These are phyloP conservation scores for Ctenodactylus gundi DNA, from an alignment of 2,113 vertebrate species.

Conservation along the genomic window DNA sequence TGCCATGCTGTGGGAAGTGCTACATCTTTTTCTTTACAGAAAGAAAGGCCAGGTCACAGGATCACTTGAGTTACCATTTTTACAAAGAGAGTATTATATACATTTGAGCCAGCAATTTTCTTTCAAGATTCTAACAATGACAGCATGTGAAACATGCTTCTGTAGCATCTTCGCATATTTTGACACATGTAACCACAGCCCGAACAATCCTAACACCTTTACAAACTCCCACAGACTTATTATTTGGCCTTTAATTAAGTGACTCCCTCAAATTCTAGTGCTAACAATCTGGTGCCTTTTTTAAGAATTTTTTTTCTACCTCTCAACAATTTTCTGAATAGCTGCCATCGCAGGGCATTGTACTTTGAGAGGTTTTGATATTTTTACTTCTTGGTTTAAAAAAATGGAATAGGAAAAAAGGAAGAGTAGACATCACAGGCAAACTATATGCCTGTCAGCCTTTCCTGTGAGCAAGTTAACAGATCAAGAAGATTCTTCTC, in stretches of 20 bases:
- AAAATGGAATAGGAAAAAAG: background rate
- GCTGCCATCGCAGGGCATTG: background rate
- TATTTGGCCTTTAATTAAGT: background rate
- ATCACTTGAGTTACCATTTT: background rate
- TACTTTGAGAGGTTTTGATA: slow-evolving; percentile 21
- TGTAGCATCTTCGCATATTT: background rate
- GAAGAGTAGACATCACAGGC: background rate
- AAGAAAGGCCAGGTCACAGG: background rate
- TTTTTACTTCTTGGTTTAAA: slow-evolving; percentile 40
- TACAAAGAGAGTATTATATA: background rate
- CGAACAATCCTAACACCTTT: background rate
- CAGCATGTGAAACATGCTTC: background rate
- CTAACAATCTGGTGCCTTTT: background rate
- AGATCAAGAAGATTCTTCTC: slow-evolving; percentile 31
- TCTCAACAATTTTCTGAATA: slow-evolving; percentile 12
- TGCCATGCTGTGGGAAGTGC: background rate
- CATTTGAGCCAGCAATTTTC: background rate
- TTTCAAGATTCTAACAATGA: slow-evolving; percentile 5
- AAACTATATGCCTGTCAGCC: background rate
- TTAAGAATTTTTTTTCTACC: background rate
- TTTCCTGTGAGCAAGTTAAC: background rate
- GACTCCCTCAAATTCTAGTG: background rate
- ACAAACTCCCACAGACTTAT: background rate
- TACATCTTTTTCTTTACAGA: background rate
- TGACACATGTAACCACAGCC: background rate